A percentile compares a stretch with the other conserved stretches of the same genome.
Conservation (phyloP, 2,888 invertebrate species). For the Tipula confusa region DNA sequence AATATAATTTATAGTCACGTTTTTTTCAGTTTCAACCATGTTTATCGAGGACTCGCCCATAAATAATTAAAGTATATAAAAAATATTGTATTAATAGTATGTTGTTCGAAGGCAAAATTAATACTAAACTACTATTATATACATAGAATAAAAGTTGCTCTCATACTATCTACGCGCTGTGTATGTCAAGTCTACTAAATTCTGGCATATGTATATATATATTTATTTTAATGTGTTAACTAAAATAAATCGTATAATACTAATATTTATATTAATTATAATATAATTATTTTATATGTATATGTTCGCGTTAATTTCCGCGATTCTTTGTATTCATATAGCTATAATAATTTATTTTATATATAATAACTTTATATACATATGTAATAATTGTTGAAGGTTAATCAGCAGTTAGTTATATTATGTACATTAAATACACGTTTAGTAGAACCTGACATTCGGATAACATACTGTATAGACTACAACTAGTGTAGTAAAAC, state of each 20-base stretch:
- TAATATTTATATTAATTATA: constrained; percentile 5
- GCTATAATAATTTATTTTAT: too few species aligned
- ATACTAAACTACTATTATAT: not conserved
- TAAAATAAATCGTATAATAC: not conserved
- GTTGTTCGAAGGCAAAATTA: not conserved
- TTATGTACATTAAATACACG: not conserved
- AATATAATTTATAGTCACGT: not conserved
- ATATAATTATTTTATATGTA: not conserved
- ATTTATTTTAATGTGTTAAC: not conserved
- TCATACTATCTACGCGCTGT: not conserved
- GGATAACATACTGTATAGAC: not conserved
- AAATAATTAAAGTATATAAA: not conserved
- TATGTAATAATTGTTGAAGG: not conserved
- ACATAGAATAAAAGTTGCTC: not conserved
- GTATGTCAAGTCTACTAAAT: constrained; percentile 3
- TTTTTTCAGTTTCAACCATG: not conserved
- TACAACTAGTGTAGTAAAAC: not conserved
- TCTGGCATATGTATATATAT: not conserved
- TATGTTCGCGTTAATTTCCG: not conserved
- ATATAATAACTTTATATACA: too few species aligned
- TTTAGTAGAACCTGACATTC: not conserved
- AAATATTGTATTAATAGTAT: not conserved
- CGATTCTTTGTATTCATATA: too few species aligned
- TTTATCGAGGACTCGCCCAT: constrained; percentile 12
- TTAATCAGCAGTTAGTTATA: not conserved